Evolutionary conservation across 2,797 vertebrate species (phyloP).

Genomic region (Philypnodon macrostomus): DNA sequence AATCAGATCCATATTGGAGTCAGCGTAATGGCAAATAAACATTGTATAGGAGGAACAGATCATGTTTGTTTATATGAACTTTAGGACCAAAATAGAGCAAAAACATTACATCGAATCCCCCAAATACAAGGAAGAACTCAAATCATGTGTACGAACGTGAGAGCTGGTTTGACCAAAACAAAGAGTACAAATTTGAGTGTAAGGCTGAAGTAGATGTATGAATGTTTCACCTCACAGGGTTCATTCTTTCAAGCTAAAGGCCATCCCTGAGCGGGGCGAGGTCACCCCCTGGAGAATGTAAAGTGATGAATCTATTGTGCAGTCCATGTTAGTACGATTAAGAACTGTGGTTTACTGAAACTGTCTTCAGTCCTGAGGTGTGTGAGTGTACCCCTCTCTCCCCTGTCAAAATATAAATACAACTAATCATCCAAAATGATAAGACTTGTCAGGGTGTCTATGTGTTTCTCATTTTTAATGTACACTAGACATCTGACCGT

Average conservation of each 20-base stretch:
- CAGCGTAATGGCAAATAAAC: conserved; percentile 43
- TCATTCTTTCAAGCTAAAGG: conserved; percentile 90
- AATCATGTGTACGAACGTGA: conserved; percentile 36
- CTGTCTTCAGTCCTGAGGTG: conserved; percentile 85
- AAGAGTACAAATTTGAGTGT: conserved; percentile 89
- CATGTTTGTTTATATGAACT: conserved; percentile 20
- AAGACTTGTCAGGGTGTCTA: conserved; percentile 71
- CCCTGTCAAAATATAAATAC: conserved; percentile 46
- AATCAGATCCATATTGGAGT: conserved; percentile 40
- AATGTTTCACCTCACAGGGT: conserved; percentile 82
- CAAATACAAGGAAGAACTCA: conserved; percentile 23
- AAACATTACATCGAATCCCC: conserved; percentile 32
- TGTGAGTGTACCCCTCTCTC: conserved; percentile 68
- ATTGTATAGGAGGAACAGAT: conserved; percentile 31
- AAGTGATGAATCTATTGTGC: conserved; percentile 89
- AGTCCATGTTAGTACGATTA: conserved; percentile 81
- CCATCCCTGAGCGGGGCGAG: conserved; percentile 93
- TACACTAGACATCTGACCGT: conserved; percentile 68
- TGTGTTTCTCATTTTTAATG: conserved; percentile 61
- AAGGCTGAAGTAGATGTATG: conserved; percentile 83
- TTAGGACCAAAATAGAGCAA: conserved; percentile 37
- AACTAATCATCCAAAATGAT: conserved; percentile 36
- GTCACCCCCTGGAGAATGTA: conserved; percentile 83
- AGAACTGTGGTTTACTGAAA: conserved; percentile 74
- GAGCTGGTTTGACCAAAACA: conserved; percentile 73